Conservation (phyloP, 1,140 invertebrate genomes). For the Drosophila persimilis region DNA sequence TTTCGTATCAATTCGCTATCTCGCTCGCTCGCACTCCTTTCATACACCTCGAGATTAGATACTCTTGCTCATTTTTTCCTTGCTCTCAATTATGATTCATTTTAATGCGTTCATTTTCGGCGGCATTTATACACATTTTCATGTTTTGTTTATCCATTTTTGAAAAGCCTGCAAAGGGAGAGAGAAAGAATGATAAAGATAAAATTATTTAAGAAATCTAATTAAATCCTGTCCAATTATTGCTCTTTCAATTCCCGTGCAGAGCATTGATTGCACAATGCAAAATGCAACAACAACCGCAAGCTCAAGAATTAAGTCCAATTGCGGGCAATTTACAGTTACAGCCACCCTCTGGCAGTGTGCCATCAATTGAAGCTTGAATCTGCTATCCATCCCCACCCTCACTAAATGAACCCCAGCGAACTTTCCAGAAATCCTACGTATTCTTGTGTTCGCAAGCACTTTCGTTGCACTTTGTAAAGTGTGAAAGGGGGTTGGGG, state of each 20-base stretch:
- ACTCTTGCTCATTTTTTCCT: slow-evolving; percentile 33
- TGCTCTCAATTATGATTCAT: slow-evolving; percentile 42
- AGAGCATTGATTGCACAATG: slow-evolving; percentile 37
- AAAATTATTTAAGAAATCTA: slow-evolving; percentile 1
- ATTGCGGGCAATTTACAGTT: slow-evolving; percentile 48
- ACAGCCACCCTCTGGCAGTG: slow-evolving; percentile 46
- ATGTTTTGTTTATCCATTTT: slow-evolving; percentile 44
- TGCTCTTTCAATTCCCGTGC: slow-evolving; percentile 5
- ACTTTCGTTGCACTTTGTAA: no score
- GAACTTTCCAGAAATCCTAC: slow-evolving; percentile 40
- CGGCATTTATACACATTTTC: slow-evolving; percentile 33
- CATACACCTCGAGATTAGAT: slow-evolving; percentile 17
- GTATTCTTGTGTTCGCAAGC: no score
- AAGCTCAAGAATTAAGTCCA: slow-evolving; percentile 44
- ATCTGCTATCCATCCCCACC: slow-evolving; percentile 27
- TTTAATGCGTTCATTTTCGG: slow-evolving; percentile 21
- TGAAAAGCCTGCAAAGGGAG: slow-evolving; percentile 19
- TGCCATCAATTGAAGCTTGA: slow-evolving; percentile 22
- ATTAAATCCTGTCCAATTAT: slow-evolving; percentile 25
- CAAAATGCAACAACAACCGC: slow-evolving; percentile 30
- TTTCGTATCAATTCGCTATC: slow-evolving; percentile 12
- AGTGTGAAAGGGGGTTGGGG: not conserved
- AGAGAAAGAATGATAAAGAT: not conserved
- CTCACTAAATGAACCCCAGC: slow-evolving; percentile 30
- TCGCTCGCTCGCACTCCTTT: slow-evolving; percentile 12